Evolutionary conservation across 2,113 vertebrate species (phyloP), one percentile per base, ranked within the genome.

Genomic region (Irena cyanogastra): DNA sequence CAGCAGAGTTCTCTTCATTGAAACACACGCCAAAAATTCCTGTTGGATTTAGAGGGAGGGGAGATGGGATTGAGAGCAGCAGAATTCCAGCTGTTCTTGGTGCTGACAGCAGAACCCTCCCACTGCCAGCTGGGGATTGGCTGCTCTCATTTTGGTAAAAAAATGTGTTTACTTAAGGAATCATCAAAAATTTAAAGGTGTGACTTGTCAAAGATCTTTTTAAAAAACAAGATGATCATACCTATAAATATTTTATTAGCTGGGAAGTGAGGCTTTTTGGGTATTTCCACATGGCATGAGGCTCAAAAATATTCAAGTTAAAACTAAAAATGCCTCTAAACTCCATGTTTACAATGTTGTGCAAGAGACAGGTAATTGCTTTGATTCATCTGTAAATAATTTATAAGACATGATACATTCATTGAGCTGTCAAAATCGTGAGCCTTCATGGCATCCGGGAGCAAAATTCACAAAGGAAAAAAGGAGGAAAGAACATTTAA

Each of bases 81-180:
- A 52, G 23, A 59, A 71, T 24, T 11, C 8, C 53, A 21, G 4
- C 21, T 89, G 60, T n/a, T 81, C 64, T 9, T 57, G 39, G 37
- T 49, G 50, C n/a, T 74, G 41, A 39, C 3, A 5, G 3, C 39
- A 16, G 27, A 31, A 20, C 9, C 9, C 4, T 13, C 56, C 54
- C 28, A 15, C 13, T 1, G 1, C 7, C 1, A 0, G 9, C 2
- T 17, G n/a, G 7, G 16, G 6, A 30, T 19, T 45, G 37, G 9
- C 23, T 39, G 11, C 5, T 26, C 3, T 42, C 15, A 5, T 33
- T 75, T 45, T 16, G 28, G 4, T 39, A 42, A 68, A 53, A 53
- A 59, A 10, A 6, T 3, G 10, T 2, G 11, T 30, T 80, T 45
- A 9, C 6, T 23, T 41, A 54, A 56, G 33, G 52, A 72, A 23